Conservation (phyloP, 1,140 invertebrate species). For the Drosophila eugracilis region DNA sequence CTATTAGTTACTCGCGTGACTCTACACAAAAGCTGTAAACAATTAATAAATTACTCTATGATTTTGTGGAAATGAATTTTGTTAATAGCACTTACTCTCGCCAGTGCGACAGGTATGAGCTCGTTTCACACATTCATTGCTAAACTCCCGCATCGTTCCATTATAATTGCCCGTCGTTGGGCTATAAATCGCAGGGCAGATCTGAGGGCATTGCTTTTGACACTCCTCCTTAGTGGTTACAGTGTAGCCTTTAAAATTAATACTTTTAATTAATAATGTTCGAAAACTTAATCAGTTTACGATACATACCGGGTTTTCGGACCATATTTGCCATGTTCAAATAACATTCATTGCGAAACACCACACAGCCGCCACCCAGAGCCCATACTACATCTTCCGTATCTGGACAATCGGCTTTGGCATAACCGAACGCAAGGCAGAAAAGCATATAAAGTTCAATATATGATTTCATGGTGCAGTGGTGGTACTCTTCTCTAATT, state of each 20-base stretch:
- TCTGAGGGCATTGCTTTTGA: conserved; percentile 13
- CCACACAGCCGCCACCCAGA: conserved; percentile 33
- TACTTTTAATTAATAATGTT: background rate
- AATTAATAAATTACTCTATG: background rate
- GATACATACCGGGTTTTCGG: conserved; percentile 35
- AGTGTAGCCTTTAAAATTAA: conserved; percentile 13
- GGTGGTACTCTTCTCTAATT: too few species aligned
- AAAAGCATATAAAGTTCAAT: conserved; percentile 9
- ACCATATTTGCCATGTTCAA: conserved; percentile 44
- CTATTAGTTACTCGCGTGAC: background rate
- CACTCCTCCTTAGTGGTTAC: conserved; percentile 37
- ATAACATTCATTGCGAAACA: conserved; percentile 55
- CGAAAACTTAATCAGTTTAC: background rate
- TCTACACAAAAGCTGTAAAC: conserved; percentile 15
- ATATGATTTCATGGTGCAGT: conserved; percentile 27
- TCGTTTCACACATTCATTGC: conserved; percentile 35
- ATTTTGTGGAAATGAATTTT: background rate
- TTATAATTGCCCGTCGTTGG: conserved; percentile 36
- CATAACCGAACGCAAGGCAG: conserved; percentile 17
- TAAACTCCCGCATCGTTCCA: conserved; percentile 8
- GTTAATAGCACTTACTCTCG: conserved; percentile 21
- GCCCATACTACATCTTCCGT: conserved; percentile 61
- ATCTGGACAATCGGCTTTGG: conserved; percentile 49
- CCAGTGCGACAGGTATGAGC: conserved; percentile 16
- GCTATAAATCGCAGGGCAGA: conserved; percentile 18